These are phyloP conservation scores for Pararge aegeria DNA, from an alignment of 1,140 invertebrate genomes.

Conservation along the genomic window DNA sequence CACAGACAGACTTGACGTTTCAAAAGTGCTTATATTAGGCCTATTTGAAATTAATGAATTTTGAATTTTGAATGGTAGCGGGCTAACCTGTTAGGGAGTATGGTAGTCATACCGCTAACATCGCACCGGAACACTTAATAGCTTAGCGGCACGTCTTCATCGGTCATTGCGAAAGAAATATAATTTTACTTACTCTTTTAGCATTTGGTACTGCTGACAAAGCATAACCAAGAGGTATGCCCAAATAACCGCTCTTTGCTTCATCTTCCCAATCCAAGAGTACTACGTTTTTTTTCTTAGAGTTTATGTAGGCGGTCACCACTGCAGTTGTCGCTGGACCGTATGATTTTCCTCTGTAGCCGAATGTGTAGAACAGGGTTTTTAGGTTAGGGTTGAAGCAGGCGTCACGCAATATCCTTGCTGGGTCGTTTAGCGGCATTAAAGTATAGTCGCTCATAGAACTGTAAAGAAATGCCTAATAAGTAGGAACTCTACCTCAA, in stretches of 20 bases:
- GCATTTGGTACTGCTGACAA: conserved; percentile 57
- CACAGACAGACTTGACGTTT: no score
- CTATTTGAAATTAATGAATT: no score
- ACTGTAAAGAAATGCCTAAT: conserved; percentile 42
- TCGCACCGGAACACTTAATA: no score
- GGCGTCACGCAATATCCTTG: conserved; percentile 32
- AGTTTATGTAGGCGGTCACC: conserved; percentile 47
- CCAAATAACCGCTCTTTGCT: conserved; percentile 50
- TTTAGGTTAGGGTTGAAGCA: conserved; percentile 47
- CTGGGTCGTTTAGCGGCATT: conserved; percentile 42
- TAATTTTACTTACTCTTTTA: conserved; percentile 58
- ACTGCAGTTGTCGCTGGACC: conserved; percentile 63
- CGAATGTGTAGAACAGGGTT: conserved; percentile 62
- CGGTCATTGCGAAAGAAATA: no score
- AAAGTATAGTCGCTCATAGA: conserved; percentile 44
- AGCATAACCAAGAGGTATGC: conserved; percentile 55
- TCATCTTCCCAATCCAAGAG: conserved; percentile 67
- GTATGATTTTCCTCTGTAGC: conserved; percentile 46
- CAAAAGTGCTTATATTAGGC: no score
- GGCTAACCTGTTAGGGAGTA: no score
- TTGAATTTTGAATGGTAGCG: no score
- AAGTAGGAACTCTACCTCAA: no score
- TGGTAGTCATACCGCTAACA: no score
- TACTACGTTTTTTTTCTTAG: conserved; percentile 58
- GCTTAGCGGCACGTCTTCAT: no score